phyloP scores from a whole-genome alignment of 1,140 invertebrate species.

The Pinna nobilis region DNA sequence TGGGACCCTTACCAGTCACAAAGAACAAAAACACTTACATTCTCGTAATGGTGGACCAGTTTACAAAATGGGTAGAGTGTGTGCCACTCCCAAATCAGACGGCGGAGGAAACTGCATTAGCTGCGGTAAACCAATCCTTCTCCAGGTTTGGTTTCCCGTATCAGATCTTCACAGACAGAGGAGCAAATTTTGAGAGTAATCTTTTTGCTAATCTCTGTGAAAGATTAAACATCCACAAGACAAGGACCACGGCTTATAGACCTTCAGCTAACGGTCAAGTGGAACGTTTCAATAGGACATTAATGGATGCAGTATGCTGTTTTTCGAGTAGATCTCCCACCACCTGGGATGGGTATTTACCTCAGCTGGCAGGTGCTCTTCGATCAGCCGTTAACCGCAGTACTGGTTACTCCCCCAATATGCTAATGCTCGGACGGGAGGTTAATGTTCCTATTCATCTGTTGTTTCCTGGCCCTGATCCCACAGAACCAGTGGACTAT shows the following conservation, averaged over 20 bases:
- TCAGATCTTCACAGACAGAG: constrained; percentile 31
- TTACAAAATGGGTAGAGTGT: constrained; percentile 41
- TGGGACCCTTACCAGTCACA: constrained; percentile 19
- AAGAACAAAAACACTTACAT: constrained; percentile 17
- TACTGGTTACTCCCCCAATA: constrained; percentile 10
- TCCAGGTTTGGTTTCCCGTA: constrained; percentile 26
- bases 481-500: neutral
- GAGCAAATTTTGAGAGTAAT: constrained; percentile 29
- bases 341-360: constrained; percentile 1
- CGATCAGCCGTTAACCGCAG: neutral
- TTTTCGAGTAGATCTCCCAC: neutral
- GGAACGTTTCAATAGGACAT: constrained; percentile 37
- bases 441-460: constrained; percentile 3
- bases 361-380: constrained; percentile 6
- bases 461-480: neutral
- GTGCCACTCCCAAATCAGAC: constrained; percentile 34
- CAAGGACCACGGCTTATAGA: constrained; percentile 28
- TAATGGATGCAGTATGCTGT: constrained; percentile 32
- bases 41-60: constrained; percentile 42
- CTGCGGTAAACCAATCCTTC: constrained; percentile 27
- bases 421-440: constrained; percentile 12
- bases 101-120: constrained; percentile 21
- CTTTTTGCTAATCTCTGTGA: constrained; percentile 23
- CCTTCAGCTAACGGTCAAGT: constrained; percentile 39
- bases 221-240: constrained; percentile 20